phyloP scores from a whole-genome alignment of 2,888 invertebrate genomes.

The Arctia plantaginis region DNA sequence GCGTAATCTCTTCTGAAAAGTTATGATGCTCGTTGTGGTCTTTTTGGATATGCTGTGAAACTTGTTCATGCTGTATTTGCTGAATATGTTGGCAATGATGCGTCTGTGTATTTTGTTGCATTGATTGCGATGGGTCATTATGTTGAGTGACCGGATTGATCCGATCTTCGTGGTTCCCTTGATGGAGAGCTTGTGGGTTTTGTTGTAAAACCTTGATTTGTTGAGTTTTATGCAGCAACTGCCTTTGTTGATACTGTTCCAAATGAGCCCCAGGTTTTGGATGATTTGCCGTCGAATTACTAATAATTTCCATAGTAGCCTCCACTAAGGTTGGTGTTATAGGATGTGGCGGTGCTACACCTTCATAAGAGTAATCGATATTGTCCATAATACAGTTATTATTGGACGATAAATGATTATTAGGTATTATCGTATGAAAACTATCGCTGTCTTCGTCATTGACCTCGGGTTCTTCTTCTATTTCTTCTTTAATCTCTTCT shows the following conservation, averaged over 20 bases:
- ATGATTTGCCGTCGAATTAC: constrained; percentile 48
- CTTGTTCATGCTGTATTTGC: constrained; percentile 6
- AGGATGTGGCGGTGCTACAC: constrained; percentile 20
- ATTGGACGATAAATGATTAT: constrained; percentile 47
- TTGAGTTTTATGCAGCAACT: constrained; percentile 26
- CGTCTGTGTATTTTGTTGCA: constrained; percentile 9
- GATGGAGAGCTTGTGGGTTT: not conserved
- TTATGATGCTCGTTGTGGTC: not conserved
- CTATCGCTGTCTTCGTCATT: constrained; percentile 53
- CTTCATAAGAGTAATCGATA: constrained; percentile 45
- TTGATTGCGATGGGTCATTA: not conserved
- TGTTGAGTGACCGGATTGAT: not conserved
- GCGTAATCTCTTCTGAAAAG: constrained; percentile 14
- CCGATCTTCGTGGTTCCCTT: not conserved
- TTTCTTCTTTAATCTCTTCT: constrained; percentile 70
- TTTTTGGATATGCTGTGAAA: constrained; percentile 16
- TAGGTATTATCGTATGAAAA: constrained; percentile 37
- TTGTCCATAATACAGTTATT: constrained; percentile 41
- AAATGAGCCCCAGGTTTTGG: constrained; percentile 36
- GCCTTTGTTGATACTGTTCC: constrained; percentile 19
- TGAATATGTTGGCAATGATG: constrained; percentile 28
- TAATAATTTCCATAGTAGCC: constrained; percentile 39
- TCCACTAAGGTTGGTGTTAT: constrained; percentile 3
- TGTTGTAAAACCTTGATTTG: constrained; percentile 4
- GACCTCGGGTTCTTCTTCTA: constrained; percentile 63